These are phyloP conservation scores for Coelogynopora nodosa DNA, from an alignment of 2,888 invertebrate species.

Conservation along the genomic window DNA sequence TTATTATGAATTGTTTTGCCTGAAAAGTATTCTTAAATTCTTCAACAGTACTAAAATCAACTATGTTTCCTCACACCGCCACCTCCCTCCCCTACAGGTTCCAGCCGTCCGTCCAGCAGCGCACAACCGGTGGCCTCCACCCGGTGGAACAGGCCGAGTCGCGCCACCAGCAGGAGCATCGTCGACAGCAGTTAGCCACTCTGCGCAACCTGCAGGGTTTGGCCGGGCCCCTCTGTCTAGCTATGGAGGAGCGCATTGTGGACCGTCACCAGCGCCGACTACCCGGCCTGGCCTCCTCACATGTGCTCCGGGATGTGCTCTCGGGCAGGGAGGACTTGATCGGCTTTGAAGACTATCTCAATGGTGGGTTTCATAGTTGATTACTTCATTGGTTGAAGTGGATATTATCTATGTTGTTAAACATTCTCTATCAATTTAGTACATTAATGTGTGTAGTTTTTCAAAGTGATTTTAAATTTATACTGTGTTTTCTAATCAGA, in stretches of 20 bases:
- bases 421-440: background rate
- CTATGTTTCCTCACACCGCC: too few relatives aligned
- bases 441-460: too few relatives aligned
- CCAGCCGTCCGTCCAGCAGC: background rate
- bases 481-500: too few relatives aligned
- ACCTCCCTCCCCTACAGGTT: too few relatives aligned
- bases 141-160: background rate
- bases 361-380: conserved; percentile 20
- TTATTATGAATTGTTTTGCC: too few relatives aligned
- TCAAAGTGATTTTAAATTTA: too few relatives aligned
- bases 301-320: background rate
- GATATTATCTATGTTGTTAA: background rate
- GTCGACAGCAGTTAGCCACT: background rate
- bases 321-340: background rate
- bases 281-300: background rate
- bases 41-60: too few relatives aligned
- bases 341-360: conserved; percentile 29
- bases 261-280: background rate
- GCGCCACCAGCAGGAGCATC: background rate
- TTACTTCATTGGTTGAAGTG: background rate
- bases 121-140: background rate
- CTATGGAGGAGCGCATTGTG: background rate
- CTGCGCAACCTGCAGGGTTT: background rate
- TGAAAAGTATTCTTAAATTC: too few relatives aligned
- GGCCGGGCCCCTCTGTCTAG: background rate